These are phyloP conservation scores for Piezodorus guildinii DNA, from an alignment of 1,140 invertebrate genomes.

Conservation along the genomic window DNA sequence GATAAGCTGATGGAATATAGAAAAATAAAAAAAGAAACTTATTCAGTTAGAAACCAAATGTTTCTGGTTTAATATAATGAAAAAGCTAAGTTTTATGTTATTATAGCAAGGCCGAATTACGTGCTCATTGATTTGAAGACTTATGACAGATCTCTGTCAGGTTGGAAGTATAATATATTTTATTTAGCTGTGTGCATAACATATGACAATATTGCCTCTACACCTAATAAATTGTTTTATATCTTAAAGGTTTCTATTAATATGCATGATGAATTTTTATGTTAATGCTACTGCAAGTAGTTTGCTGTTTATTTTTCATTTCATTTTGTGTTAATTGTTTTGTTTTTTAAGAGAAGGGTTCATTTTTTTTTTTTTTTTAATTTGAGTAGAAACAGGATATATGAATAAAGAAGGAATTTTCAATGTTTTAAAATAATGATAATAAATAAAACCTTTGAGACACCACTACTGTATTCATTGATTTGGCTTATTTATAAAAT, in stretches of 20 bases:
- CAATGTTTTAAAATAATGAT: no score
- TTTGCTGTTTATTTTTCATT: neutral
- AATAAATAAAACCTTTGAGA: no score
- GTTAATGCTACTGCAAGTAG: neutral
- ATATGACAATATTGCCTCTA: neutral
- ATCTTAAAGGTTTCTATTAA: conserved; percentile 22
- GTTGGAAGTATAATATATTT: conserved; percentile 11
- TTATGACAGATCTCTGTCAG: conserved; percentile 10
- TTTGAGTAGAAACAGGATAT: no score
- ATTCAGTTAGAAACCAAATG: no score
- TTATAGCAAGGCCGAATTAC: conserved; percentile 20
- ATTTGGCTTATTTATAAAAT: no score
- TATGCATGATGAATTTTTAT: conserved; percentile 14
- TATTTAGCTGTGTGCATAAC: conserved; percentile 13
- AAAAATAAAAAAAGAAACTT: no score
- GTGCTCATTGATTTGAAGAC: conserved; percentile 22
- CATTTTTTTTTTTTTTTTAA: neutral
- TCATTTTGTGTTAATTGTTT: neutral
- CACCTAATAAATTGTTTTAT: neutral
- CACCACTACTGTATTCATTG: no score
- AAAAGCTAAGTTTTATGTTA: conserved; percentile 7
- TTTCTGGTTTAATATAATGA: no score
- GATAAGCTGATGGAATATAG: no score
- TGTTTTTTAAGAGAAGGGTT: neutral
- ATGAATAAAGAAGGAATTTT: no score